Percentiles rank a stretch among this genome's conserved stretches.
Conservation (phyloP, 2,113 vertebrate genomes). For the Orthonyx spaldingii region DNA sequence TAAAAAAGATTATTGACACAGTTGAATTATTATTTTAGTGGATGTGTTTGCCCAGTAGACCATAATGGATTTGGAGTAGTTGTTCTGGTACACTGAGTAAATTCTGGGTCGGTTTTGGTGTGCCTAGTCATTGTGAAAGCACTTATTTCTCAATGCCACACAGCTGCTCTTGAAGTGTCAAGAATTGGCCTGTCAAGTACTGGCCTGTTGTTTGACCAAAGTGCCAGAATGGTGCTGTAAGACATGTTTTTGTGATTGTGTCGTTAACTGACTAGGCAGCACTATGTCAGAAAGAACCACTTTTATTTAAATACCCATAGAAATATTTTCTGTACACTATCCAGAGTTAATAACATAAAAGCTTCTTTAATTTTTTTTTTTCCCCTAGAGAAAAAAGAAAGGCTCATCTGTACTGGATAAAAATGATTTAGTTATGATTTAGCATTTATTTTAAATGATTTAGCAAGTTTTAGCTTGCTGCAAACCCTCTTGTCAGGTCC, state of each 20-base stretch:
- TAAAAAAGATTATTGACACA: constrained; percentile 22
- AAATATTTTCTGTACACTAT: background rate
- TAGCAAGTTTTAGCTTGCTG: background rate
- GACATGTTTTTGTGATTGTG: background rate
- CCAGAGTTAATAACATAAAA: background rate
- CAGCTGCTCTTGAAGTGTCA: constrained; percentile 15
- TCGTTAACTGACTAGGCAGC: background rate
- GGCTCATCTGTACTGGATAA: background rate
- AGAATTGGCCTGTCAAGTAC: background rate
- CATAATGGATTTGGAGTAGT: constrained; percentile 63
- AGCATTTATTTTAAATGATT: no score
- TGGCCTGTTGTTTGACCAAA: background rate
- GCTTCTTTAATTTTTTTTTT: background rate
- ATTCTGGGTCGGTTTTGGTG: constrained; percentile 22
- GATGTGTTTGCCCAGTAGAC: constrained; percentile 43
- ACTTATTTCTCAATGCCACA: constrained; percentile 28
- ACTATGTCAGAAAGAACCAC: background rate
- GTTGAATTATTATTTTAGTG: constrained; percentile 19
- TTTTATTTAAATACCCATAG: background rate
- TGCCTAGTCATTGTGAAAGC: constrained; percentile 33
- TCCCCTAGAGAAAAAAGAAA: background rate
- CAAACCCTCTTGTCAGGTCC: background rate
- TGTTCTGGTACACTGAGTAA: constrained; percentile 52
- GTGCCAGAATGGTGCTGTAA: background rate
- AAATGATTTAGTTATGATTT: no score